Evolutionary conservation across 2,888 invertebrate genomes (phyloP), one percentile per base, ranked within the genome.

Genomic region (Marasmarcha lunaedactyla): DNA sequence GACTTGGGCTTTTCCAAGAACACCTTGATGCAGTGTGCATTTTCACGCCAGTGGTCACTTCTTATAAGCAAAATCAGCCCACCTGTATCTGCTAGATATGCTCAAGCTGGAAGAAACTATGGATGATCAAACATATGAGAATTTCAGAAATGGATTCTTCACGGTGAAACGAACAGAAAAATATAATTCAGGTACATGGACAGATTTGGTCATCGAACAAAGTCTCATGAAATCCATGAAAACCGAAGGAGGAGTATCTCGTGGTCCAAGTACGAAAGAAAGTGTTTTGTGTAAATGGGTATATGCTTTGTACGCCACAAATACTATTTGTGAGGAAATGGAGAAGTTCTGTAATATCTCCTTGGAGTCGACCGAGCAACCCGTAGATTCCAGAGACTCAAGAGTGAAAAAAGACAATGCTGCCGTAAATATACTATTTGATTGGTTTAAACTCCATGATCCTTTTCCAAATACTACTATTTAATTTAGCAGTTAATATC

Each of bases 41-140:
- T 65, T 63, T 49, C 56, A 66, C 43, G 59, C 61, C 4, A 26
- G 38, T 46, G 58, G 57, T 40, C 62, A 61, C 42, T 62, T 58
- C 41, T 25, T 43, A 27, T 62, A 63, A 50, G 59, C 59, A 4
- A 61, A 57, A 48, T 48, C 48, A 11, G 45, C 49, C 27, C 50
- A 49, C 26, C 42, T 57, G 25, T 54, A 56, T 40, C 36, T 62
- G 42, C 57, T 59, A 52, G 55, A 51, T 51, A 46, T 51, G 54
- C 4, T 45, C 34, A 43, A 52, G 45, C 41, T 63, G 11, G 46
- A 56, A 41, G 41, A 55, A 15, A 47, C 37, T 47, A 61, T 61
- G 47, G 40, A 47, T 47, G 26, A 46, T 44, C 46, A 52, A 26
- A 42, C 41, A 45, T 56, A 43, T 46, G 45, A 46, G 20, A 51